A percentile compares a stretch with the other conserved stretches of the same genome.
phyloP scores from a whole-genome alignment of 2,888 invertebrate species.

The Troides aeacus region DNA sequence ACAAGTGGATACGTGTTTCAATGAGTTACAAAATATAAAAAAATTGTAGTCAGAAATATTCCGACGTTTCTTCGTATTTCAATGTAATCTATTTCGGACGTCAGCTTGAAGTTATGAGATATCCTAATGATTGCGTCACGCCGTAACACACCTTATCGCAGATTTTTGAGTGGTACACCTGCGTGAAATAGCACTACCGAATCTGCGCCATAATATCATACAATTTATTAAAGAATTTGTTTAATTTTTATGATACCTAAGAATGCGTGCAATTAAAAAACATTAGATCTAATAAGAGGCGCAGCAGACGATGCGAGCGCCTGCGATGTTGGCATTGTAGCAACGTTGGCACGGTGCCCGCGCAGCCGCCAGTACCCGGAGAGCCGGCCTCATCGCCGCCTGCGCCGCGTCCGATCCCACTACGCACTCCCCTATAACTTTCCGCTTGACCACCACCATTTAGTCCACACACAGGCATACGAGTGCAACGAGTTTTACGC shows the following conservation, averaged over 20 bases:
- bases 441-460: slow-evolving; percentile 1
- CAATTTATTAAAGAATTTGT: slow-evolving; percentile 51
- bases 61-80: slow-evolving; percentile 41
- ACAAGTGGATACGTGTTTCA: slow-evolving; percentile 53
- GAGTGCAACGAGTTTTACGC: slow-evolving; percentile 16
- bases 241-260: slow-evolving; percentile 65
- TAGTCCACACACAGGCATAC: slow-evolving; percentile 18
- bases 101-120: slow-evolving; percentile 35
- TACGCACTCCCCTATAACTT: slow-evolving; percentile 24
- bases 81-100: slow-evolving; percentile 41
- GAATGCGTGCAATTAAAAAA: slow-evolving; percentile 46
- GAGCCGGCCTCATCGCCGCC: slow-evolving; percentile 64
- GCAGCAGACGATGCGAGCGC: slow-evolving; percentile 44
- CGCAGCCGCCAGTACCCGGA: slow-evolving; percentile 67
- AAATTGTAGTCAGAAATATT: slow-evolving; percentile 37
- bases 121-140: slow-evolving; percentile 36
- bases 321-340: slow-evolving; percentile 24
- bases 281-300: slow-evolving; percentile 68
- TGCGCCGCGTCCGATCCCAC: slow-evolving; percentile 46
- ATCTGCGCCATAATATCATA: slow-evolving; percentile 37
- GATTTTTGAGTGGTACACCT: not conserved
- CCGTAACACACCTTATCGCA: slow-evolving; percentile 13
- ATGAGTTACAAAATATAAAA: slow-evolving; percentile 46
- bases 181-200: slow-evolving; percentile 32
- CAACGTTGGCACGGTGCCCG: slow-evolving; percentile 68